Evolutionary conservation across 2,113 vertebrate genomes (phyloP).

Genomic region (Natator depressus): DNA sequence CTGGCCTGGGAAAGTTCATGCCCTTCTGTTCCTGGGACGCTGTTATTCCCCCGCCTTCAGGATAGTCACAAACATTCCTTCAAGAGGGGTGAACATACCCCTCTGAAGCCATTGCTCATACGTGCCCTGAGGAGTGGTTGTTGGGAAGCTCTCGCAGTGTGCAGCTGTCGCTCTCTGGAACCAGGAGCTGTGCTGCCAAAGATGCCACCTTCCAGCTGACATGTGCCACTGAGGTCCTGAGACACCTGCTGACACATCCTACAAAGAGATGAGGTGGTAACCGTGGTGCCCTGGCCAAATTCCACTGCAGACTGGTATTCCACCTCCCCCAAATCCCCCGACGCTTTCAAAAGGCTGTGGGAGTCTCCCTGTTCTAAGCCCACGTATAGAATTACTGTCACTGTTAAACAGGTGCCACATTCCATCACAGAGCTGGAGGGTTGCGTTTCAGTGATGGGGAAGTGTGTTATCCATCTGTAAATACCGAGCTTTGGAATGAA

Average conservation of each 20-base stretch:
- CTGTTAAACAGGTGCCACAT: neutral
- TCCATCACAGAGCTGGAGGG: neutral
- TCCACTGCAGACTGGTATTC: neutral
- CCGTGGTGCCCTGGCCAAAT: neutral
- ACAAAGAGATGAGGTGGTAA: neutral
- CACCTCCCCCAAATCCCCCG: neutral
- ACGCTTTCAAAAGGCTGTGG: too few relatives aligned
- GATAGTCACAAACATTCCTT: neutral
- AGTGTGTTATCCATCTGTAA: neutral
- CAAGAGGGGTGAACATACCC: neutral
- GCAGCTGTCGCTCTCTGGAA: neutral
- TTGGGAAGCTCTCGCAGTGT: neutral
- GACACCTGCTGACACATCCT: neutral
- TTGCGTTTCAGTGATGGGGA: neutral
- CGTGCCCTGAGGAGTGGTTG: fast-evolving
- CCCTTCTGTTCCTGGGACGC: constrained; percentile 14
- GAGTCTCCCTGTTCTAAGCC: constrained; percentile 27
- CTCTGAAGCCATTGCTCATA: neutral
- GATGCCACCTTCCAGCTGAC: neutral
- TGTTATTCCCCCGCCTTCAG: neutral
- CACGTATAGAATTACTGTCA: constrained; percentile 24
- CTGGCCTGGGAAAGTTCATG: neutral
- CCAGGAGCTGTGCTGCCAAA: neutral
- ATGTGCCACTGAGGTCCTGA: neutral
- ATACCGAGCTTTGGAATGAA: neutral